phyloP scores from a whole-genome alignment of 2,797 vertebrate genomes.

The Sebastiscus albofasciatus region DNA sequence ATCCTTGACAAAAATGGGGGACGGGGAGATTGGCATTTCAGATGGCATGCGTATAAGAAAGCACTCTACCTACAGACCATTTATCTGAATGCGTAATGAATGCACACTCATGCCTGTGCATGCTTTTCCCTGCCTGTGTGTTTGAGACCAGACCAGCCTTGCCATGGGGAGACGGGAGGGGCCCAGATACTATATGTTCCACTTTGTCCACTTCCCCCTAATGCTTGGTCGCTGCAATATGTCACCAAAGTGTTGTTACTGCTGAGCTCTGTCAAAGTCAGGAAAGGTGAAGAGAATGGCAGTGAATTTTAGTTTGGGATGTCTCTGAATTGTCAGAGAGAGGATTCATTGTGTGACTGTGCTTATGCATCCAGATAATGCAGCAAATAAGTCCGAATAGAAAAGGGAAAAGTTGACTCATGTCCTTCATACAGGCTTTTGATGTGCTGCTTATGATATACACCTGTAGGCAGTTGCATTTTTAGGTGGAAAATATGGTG shows the following conservation, averaged over 20 bases:
- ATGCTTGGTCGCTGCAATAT: slow-evolving; percentile 44
- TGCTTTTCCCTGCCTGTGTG: slow-evolving; percentile 75
- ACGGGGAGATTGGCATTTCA: slow-evolving; percentile 29
- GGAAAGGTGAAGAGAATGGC: neutral
- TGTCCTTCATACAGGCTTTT: neutral
- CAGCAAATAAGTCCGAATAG: neutral
- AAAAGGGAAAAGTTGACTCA: neutral
- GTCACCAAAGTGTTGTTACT: slow-evolving; percentile 12
- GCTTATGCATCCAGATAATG: neutral
- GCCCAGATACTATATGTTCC: slow-evolving; percentile 40
- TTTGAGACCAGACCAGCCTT: slow-evolving; percentile 74
- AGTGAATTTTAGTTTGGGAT: neutral
- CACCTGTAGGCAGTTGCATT: neutral
- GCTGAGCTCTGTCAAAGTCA: neutral
- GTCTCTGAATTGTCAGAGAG: neutral
- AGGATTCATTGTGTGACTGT: neutral
- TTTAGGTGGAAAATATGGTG: neutral
- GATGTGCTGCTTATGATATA: neutral
- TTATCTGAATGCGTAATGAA: slow-evolving; percentile 58
- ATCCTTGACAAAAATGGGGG: slow-evolving; percentile 17
- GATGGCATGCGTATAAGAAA: slow-evolving; percentile 37
- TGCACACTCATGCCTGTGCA: slow-evolving; percentile 74
- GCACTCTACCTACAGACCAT: slow-evolving; percentile 5
- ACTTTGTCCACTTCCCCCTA: slow-evolving; percentile 36
- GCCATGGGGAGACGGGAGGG: slow-evolving; percentile 70